Evolutionary conservation across 1,140 invertebrate genomes (phyloP).

Genomic region (Ips typographus): DNA sequence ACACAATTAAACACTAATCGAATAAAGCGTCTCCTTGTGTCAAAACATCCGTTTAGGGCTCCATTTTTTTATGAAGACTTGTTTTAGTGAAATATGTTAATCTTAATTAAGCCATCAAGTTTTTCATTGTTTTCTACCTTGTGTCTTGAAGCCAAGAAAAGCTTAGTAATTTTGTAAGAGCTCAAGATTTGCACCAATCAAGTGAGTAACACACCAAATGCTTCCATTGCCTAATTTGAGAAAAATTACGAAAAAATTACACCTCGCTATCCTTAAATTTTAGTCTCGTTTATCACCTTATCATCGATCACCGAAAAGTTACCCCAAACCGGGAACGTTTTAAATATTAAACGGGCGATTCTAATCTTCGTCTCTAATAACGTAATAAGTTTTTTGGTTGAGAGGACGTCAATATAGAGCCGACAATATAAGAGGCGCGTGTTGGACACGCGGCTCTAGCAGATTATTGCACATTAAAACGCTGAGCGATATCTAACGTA

Average conservation of each 20-base stretch:
- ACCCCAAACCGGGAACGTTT: neutral
- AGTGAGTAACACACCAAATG: no score
- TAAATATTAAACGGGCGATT: slow-evolving; percentile 21
- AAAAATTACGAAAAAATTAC: no score
- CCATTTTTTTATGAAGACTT: neutral
- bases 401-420: slow-evolving; percentile 32
- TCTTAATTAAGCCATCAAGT: no score
- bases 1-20: slow-evolving; percentile 22
- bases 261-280: no score
- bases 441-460: slow-evolving; percentile 30
- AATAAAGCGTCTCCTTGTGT: slow-evolving; percentile 18
- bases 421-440: slow-evolving; percentile 29
- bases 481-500: slow-evolving; percentile 26
- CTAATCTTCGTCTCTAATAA: slow-evolving; percentile 36
- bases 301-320: no score
- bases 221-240: no score
- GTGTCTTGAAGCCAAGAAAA: no score
- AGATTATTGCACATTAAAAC: slow-evolving; percentile 40
- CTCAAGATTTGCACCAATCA: no score
- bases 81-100: no score
- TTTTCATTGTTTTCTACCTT: no score
- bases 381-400: slow-evolving; percentile 41
- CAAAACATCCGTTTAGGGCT: slow-evolving; percentile 16
- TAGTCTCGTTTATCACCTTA: no score
- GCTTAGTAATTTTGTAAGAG: no score